Evolutionary conservation across 2,797 vertebrate genomes (phyloP).

Genomic region (Linurgus olivaceus): DNA sequence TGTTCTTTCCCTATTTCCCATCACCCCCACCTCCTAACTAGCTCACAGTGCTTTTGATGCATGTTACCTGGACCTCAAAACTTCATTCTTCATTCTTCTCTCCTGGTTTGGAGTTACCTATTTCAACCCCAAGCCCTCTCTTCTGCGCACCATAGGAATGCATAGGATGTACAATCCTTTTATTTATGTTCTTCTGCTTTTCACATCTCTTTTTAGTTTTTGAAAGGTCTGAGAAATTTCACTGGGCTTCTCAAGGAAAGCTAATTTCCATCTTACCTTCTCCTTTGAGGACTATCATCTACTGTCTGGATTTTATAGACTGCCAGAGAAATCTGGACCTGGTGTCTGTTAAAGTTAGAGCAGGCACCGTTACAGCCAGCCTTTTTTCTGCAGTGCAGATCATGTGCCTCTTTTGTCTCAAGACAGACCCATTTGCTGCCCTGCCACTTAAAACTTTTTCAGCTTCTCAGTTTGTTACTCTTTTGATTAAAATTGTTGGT

Average conservation of each 20-base stretch:
- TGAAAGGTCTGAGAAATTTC: not conserved
- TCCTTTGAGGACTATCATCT: not conserved
- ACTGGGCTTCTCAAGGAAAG: not conserved
- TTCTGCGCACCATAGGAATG: not conserved
- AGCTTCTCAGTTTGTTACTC: not conserved
- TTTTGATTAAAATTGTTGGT: not conserved
- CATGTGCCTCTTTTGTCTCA: not conserved
- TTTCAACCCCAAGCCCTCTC: not conserved
- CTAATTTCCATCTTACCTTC: not conserved
- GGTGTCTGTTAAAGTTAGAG: not conserved
- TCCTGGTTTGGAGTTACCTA: not conserved
- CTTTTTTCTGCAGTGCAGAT: not conserved
- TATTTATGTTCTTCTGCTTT: not conserved
- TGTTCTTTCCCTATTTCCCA: not conserved
- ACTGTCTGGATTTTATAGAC: not conserved
- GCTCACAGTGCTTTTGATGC: not conserved
- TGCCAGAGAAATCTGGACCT: not conserved
- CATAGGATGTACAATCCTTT: not conserved
- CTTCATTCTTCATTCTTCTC: not conserved
- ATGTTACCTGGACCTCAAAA: not conserved
- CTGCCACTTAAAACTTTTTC: not conserved
- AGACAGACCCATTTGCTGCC: not conserved
- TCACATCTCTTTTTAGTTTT: not conserved
- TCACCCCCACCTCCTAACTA: accelerated
- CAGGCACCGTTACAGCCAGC: not conserved